Conservation (phyloP, 2,888 invertebrate genomes). For the Eupeodes latifasciatus region DNA sequence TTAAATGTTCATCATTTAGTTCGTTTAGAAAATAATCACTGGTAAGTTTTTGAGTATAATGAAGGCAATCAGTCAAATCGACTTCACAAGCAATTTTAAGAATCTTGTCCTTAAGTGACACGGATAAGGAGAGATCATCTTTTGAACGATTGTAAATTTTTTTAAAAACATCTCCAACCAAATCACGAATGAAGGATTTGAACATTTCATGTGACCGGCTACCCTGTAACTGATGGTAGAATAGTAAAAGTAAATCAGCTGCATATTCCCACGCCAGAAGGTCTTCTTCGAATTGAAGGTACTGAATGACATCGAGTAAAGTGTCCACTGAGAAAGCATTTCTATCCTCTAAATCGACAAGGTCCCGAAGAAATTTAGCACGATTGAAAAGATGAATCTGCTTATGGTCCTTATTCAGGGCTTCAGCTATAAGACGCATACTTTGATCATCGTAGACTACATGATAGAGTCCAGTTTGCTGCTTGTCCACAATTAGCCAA, state of each 20-base stretch:
- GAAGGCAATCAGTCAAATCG: constrained; percentile 80
- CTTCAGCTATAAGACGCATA: constrained; percentile 87
- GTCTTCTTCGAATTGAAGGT: constrained; percentile 87
- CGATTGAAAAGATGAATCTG: constrained; percentile 91
- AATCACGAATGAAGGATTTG: constrained; percentile 79
- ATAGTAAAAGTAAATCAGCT: constrained; percentile 77
- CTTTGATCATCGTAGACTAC: constrained; percentile 89
- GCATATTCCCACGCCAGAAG: constrained; percentile 90
- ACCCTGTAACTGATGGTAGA: constrained; percentile 78
- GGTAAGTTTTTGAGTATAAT: constrained; percentile 78
- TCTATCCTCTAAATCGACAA: constrained; percentile 86
- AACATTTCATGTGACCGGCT: constrained; percentile 78
- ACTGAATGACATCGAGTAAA: constrained; percentile 85
- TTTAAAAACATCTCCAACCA: constrained; percentile 79
- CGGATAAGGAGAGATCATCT: constrained; percentile 45
- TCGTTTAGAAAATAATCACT: constrained; percentile 79
- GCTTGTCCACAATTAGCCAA: constrained; percentile 83
- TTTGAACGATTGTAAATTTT: constrained; percentile 70
- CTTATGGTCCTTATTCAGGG: constrained; percentile 87
- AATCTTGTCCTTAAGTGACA: constrained; percentile 75
- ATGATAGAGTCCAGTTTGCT: constrained; percentile 85
- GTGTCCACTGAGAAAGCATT: constrained; percentile 84
- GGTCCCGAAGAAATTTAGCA: constrained; percentile 94
- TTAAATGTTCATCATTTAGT: constrained; percentile 66
- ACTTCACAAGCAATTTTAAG: constrained; percentile 80